A percentile compares a stretch with the other conserved stretches of the same genome.
Conservation (phyloP, 2,797 vertebrate species). For the Aulostomus chinensis region DNA sequence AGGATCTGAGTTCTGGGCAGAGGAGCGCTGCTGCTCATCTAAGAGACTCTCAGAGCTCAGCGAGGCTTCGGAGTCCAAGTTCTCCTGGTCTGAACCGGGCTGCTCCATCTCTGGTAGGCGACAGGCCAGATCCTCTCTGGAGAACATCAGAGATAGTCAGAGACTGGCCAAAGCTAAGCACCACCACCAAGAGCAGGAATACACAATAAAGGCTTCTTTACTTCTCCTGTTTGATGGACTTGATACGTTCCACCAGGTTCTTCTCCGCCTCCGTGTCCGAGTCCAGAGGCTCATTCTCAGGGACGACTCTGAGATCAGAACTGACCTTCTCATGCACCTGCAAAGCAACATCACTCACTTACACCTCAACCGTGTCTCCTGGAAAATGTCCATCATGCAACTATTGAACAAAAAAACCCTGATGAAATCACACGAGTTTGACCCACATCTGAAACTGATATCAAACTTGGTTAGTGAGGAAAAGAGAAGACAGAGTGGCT, state of each 20-base stretch:
- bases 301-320: constrained; percentile 78
- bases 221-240: constrained; percentile 98
- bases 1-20: constrained; percentile 72
- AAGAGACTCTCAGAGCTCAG: constrained; percentile 95
- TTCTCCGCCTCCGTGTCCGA: constrained; percentile 85
- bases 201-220: constrained; percentile 60
- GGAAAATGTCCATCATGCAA: too few species aligned
- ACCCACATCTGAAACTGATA: constrained; percentile 35
- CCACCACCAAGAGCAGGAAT: too few species aligned
- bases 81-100: constrained; percentile 94
- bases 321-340: constrained; percentile 77
- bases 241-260: constrained; percentile 90
- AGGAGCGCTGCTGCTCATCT: constrained; percentile 83
- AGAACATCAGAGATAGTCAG: background rate
- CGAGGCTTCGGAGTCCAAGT: constrained; percentile 91
- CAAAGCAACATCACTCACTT: constrained; percentile 10
- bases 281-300: constrained; percentile 83
- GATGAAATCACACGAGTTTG: too few species aligned
- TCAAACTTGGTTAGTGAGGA: constrained; percentile 59
- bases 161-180: too few species aligned
- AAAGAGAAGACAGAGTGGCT: constrained; percentile 7
- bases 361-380: background rate
- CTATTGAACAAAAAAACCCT: too few species aligned
- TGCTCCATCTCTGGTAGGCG: constrained; percentile 95
- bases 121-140: constrained; percentile 93